A percentile compares a stretch with the other conserved stretches of the same genome.
phyloP scores from a whole-genome alignment of 1,140 invertebrate genomes.

The Trachymyrmex septentrionalis region DNA sequence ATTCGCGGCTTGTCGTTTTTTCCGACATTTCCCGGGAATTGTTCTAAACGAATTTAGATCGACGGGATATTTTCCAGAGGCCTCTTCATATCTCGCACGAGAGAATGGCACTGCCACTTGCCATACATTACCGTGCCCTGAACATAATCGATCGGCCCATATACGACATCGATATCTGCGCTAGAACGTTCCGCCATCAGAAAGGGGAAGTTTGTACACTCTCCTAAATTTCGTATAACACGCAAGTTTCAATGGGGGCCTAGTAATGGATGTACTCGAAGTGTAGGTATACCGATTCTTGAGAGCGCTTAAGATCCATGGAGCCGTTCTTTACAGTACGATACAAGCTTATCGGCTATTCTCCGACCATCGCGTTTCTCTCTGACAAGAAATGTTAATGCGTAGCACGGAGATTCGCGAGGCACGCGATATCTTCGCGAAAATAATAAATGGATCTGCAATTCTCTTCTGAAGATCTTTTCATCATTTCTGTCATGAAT shows the following conservation, averaged over 20 bases:
- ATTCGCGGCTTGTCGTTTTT: slow-evolving; percentile 4
- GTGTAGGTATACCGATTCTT: slow-evolving; percentile 11
- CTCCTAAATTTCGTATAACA: slow-evolving; percentile 38
- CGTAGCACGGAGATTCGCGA: neutral
- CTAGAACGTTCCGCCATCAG: neutral
- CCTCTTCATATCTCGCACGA: neutral
- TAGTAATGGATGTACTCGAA: slow-evolving; percentile 46
- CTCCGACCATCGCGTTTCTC: slow-evolving; percentile 11
- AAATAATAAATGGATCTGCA: slow-evolving; percentile 46
- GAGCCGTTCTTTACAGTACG: slow-evolving; percentile 10
- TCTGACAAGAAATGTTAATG: slow-evolving; percentile 47
- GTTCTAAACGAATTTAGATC: slow-evolving; percentile 31
- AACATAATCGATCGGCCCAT: slow-evolving; percentile 40
- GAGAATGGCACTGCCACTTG: neutral
- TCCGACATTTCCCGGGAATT: neutral
- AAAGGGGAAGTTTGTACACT: slow-evolving; percentile 30
- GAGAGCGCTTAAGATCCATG: slow-evolving; percentile 16
- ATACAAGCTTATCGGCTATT: slow-evolving; percentile 38
- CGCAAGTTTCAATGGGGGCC: slow-evolving; percentile 46
- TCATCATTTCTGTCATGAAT: slow-evolving; percentile 9
- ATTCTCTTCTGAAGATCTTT: slow-evolving; percentile 4
- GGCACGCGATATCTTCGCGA: slow-evolving; percentile 45
- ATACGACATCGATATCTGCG: slow-evolving; percentile 1
- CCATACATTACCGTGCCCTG: neutral
- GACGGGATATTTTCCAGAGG: neutral